Evolutionary conservation across 2,888 invertebrate genomes (phyloP).

Genomic region (Deilephila elpenor): DNA sequence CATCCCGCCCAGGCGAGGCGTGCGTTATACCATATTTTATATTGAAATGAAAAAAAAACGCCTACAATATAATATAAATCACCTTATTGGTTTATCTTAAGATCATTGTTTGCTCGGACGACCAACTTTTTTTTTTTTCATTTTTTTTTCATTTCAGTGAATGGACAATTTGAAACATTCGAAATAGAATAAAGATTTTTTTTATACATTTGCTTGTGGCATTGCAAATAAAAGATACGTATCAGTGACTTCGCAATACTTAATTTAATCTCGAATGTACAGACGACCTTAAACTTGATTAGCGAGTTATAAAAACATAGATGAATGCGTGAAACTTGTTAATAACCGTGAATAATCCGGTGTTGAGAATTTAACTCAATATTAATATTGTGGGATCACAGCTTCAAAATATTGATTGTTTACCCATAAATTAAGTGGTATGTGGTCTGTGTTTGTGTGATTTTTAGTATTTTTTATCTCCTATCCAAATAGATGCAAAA

Average conservation of each 20-base stretch:
- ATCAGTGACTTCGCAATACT: not conserved
- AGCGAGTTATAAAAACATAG: not conserved
- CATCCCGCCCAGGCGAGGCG: not conserved
- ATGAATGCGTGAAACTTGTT: not conserved
- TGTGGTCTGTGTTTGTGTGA: no score
- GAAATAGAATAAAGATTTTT: not conserved
- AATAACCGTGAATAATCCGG: not conserved
- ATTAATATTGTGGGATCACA: not conserved
- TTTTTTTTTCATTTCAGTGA: no score
- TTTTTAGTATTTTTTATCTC: no score
- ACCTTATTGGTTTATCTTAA: no score
- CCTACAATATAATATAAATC: not conserved
- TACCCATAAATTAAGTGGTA: no score
- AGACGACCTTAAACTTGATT: slow-evolving; percentile 49
- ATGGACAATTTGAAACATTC: no score
- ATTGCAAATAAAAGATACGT: not conserved
- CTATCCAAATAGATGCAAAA: no score
- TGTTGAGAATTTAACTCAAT: not conserved
- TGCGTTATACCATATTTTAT: not conserved
- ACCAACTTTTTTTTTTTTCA: no score
- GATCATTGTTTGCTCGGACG: no score
- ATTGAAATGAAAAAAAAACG: not conserved
- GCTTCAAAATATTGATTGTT: not conserved
- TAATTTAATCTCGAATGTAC: not conserved
- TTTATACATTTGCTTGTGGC: not conserved